These are phyloP conservation scores for Miichthys miiuy DNA, from an alignment of 2,797 vertebrate genomes.

Conservation along the genomic window DNA sequence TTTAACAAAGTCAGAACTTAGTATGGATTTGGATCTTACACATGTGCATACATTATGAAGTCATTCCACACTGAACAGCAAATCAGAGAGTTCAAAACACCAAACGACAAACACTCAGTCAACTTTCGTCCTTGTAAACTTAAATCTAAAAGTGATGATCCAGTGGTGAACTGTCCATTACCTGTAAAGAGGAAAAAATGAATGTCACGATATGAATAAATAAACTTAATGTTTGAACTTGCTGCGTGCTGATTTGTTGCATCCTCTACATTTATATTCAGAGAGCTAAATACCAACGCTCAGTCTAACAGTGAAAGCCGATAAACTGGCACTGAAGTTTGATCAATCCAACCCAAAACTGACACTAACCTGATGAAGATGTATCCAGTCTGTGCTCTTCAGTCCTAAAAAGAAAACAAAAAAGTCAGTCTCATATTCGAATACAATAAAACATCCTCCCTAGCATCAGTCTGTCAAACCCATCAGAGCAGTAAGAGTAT, in stretches of 20 bases:
- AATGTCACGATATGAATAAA: no score
- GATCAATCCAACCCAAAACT: neutral
- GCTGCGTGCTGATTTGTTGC: neutral
- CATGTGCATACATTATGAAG: no score
- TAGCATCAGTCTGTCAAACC: constrained; percentile 51
- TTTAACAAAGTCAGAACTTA: no score
- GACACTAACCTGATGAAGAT: neutral
- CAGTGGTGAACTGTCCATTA: neutral
- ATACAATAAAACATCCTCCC: rapidly evolving
- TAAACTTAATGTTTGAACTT: neutral
- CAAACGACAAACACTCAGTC: neutral
- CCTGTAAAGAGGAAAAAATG: neutral
- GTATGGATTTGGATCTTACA: no score
- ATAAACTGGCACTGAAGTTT: neutral
- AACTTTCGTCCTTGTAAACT: neutral
- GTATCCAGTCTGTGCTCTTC: neutral
- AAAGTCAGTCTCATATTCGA: neutral
- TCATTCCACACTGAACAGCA: no score
- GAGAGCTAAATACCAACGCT: neutral
- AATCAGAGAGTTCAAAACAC: no score
- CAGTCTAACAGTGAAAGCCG: no score
- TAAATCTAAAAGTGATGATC: rapidly evolving
- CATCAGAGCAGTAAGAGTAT: constrained; percentile 78
- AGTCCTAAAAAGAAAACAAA: neutral
- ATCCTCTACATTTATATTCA: no score